phyloP scores from a whole-genome alignment of 2,113 vertebrate species.

The Pteropus alecto region DNA sequence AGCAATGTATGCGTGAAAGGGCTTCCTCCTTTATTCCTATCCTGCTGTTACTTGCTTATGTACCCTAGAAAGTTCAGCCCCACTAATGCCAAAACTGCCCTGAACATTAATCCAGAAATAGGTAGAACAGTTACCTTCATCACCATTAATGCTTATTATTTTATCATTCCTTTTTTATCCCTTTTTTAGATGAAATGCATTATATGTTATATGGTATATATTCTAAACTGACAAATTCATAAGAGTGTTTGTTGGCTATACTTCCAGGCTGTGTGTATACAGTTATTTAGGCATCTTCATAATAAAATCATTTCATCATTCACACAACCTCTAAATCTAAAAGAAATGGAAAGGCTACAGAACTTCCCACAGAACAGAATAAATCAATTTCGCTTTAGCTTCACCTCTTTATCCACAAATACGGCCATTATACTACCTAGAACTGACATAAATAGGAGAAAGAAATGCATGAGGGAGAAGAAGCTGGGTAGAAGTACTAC shows the following conservation, averaged over 20 bases:
- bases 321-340: conserved; percentile 35
- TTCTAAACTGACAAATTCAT: neutral
- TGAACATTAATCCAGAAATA: conserved; percentile 17
- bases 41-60: neutral
- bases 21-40: neutral
- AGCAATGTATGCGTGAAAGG: neutral
- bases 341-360: conserved; percentile 29
- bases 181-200: neutral
- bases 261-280: neutral
- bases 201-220: neutral
- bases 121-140: neutral
- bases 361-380: conserved; percentile 50
- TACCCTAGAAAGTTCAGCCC: neutral
- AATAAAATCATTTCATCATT: conserved; percentile 50
- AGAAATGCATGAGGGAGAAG: neutral
- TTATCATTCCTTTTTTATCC: neutral
- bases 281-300: conserved; percentile 17
- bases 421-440: neutral
- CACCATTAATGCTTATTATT: neutral
- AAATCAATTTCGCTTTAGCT: conserved; percentile 47
- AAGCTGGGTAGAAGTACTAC: neutral
- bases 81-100: neutral
- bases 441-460: conserved; percentile 25
- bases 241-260: neutral
- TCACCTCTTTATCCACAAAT: conserved; percentile 53